Conservation (phyloP, 1,140 invertebrate genomes). For the Laodelphax striatellus region DNA sequence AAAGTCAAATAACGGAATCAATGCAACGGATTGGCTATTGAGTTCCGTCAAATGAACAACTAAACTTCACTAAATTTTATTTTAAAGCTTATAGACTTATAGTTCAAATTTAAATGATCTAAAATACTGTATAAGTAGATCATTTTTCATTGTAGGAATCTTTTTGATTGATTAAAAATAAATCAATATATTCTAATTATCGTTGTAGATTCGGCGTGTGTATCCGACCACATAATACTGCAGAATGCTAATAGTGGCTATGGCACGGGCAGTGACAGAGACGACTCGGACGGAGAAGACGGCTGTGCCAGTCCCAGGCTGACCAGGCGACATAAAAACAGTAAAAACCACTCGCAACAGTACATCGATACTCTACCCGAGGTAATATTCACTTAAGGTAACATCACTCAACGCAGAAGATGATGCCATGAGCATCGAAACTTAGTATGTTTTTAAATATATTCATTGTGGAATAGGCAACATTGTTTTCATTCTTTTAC, state of each 20-base stretch:
- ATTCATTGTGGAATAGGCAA: background rate
- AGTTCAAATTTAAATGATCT: too few species aligned
- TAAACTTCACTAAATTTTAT: too few species aligned
- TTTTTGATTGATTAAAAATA: too few species aligned
- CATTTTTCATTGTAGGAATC: too few species aligned
- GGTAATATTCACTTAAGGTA: constrained; percentile 40
- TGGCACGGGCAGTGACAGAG: constrained; percentile 18
- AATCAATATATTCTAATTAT: too few species aligned
- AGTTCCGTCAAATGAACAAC: too few species aligned
- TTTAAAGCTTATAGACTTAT: too few species aligned
- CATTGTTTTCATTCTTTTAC: too few species aligned
- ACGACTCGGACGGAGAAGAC: constrained; percentile 23
- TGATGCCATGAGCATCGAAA: background rate
- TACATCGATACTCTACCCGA: constrained; percentile 87
- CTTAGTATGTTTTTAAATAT: constrained; percentile 3
- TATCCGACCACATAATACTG: constrained; percentile 6
- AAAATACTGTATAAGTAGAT: too few species aligned
- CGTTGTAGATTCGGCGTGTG: constrained; percentile 1
- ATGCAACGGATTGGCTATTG: too few species aligned
- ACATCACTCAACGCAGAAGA: too few species aligned
- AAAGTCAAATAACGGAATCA: too few species aligned
- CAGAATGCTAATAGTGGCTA: background rate
- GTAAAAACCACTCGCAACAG: constrained; percentile 9
- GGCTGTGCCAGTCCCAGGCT: constrained; percentile 19
- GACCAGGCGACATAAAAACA: constrained; percentile 11